phyloP scores from a whole-genome alignment of 1,140 invertebrate species.

The Phymastichus coffea region DNA sequence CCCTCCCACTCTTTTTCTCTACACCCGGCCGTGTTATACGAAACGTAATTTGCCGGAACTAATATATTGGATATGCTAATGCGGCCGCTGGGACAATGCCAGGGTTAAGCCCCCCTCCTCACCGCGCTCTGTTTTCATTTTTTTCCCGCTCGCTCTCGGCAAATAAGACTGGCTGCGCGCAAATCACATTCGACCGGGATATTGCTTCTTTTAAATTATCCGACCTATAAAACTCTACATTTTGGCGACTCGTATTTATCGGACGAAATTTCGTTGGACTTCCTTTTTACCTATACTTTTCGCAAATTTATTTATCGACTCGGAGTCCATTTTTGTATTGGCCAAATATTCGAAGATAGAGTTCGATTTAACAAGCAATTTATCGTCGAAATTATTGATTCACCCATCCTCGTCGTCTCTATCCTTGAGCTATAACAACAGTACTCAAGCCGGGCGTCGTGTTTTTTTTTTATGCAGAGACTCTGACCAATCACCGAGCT shows the following conservation, averaged over 20 bases:
- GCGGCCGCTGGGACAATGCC: slow-evolving; percentile 4
- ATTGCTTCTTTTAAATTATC: background rate
- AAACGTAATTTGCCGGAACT: slow-evolving; percentile 15
- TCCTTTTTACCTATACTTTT: no score
- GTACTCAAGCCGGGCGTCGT: background rate
- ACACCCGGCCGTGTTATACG: background rate
- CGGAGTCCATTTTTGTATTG: no score
- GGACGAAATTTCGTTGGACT: no score
- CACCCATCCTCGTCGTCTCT: no score
- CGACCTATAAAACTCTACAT: no score
- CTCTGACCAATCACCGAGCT: background rate
- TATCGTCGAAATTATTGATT: no score
- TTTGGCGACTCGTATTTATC: background rate
- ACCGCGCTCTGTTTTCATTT: background rate
- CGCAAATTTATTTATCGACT: no score
- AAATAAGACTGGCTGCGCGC: background rate
- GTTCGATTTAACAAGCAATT: no score
- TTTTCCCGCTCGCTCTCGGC: background rate
- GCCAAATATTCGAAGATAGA: no score
- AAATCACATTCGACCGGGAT: slow-evolving; percentile 3
- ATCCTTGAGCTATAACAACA: no score
- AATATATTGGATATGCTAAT: slow-evolving; percentile 19
- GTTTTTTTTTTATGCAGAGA: background rate
- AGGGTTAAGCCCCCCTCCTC: slow-evolving; percentile 6
- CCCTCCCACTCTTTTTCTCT: background rate